Base-by-base conservation (phyloP, 2,888 invertebrate species). In the Tuberolachnus salignus region DNA sequence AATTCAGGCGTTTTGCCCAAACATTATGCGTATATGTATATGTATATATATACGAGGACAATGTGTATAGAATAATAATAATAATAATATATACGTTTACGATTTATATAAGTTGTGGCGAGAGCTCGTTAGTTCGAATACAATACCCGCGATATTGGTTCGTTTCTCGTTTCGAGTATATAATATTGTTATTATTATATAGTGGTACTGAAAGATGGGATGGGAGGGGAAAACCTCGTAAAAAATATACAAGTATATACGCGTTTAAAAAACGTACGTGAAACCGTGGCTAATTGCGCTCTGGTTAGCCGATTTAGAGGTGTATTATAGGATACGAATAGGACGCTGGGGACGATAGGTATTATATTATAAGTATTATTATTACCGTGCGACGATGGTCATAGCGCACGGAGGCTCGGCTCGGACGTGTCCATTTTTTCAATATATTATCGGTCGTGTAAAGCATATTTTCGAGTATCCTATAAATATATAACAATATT, bases 241-340 rank as follows among this genome's bases (percentile, higher is more conserved):
- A 57, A 16, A 59, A 49, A 71, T 23, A 16, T 49, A 23, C n/a
- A 16, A 49, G 51, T 73, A 53, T 53, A 73, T 51, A 21, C 46
- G 21, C 21, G 42, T 42, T 9, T n/a, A 21, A 11, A 73, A 63
- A 42, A n/a, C n/a, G n/a, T n/a, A n/a, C n/a, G 55, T 67, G 66
- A 59, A 78, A 78, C 78, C 78, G 57, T 78, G 21, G 49, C 59
- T 69, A 78, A 78, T 78, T 46, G 49, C 34, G 67, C 59, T 75
- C 74, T 55, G 64, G 74, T 75, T 75, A 73, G 16, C 42, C 42
- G 46, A 16, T n/a, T 51, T 26, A 49, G 49, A 49, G 46, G n/a
- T 10, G 13, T 14, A 16, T 26, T 57, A 23, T 6, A n/a, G 57
- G 13, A 71, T 11, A 16, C 61, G 26, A n/a, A 53, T 21, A 42